Percentiles rank a stretch among this genome's conserved stretches.
phyloP scores from a whole-genome alignment of 1,140 invertebrate genomes.

The Drosophila baimaii region DNA sequence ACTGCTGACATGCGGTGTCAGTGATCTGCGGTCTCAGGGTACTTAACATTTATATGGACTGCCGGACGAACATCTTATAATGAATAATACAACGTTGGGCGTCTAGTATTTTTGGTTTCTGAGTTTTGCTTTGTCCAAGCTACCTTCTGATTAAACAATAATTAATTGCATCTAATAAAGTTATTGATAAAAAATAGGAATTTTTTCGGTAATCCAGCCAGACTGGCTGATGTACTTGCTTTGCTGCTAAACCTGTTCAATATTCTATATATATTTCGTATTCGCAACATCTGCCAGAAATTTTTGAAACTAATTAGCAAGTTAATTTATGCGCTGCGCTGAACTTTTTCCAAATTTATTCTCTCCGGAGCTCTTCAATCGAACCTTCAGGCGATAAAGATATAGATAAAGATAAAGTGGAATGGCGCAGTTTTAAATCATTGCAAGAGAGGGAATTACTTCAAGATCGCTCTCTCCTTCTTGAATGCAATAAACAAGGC shows the following conservation, averaged over 20 bases:
- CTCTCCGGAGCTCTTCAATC: not conserved
- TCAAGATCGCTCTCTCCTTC: constrained; percentile 4
- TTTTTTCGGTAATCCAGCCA: not conserved
- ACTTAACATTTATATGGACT: constrained; percentile 23
- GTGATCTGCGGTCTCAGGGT: constrained; percentile 32
- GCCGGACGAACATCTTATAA: not conserved
- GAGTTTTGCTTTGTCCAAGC: not conserved
- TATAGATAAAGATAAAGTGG: not conserved
- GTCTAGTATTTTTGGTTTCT: not conserved
- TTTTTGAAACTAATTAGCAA: constrained; percentile 18
- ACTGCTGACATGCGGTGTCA: constrained; percentile 28
- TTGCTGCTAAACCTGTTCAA: constrained; percentile 25
- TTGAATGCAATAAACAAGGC: constrained; percentile 21
- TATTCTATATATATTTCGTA: not conserved
- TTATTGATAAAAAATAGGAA: constrained; percentile 7
- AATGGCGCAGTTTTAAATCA: constrained; percentile 9
- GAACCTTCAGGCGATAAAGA: constrained; percentile 14
- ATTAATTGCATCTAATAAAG: not conserved
- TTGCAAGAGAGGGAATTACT: not conserved
- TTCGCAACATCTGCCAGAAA: not conserved
- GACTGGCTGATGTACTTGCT: constrained; percentile 23
- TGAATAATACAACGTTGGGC: constrained; percentile 3
- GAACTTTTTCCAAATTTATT: no score
- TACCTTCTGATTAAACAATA: not conserved
- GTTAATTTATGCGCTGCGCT: constrained; percentile 9